Evolutionary conservation across 2,888 invertebrate genomes (phyloP).

Genomic region (Epinotia brunnichana): DNA sequence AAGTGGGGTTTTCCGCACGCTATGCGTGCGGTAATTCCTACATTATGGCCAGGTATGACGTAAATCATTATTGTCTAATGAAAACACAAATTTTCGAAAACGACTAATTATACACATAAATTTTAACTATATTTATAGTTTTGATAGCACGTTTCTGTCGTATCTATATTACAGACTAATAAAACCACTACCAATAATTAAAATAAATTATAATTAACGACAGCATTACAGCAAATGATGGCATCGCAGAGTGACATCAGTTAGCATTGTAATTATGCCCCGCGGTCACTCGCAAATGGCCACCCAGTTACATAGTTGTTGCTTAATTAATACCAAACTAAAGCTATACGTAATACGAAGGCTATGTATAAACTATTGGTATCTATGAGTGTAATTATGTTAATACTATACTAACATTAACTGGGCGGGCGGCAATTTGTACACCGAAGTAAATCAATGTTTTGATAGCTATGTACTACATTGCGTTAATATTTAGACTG

Average conservation of each 20-base stretch:
- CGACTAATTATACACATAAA: too few relatives aligned
- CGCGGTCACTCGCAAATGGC: constrained; percentile 36
- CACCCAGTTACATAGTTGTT: constrained; percentile 39
- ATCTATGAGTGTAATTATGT: constrained; percentile 24
- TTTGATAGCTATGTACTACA: neutral
- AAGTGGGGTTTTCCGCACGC: too few relatives aligned
- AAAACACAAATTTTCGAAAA: too few relatives aligned
- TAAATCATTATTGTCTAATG: too few relatives aligned
- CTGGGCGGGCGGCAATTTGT: constrained; percentile 24
- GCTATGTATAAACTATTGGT: constrained; percentile 6
- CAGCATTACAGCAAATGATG: constrained; percentile 28
- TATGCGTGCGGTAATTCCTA: too few relatives aligned
- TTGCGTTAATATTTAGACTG: neutral
- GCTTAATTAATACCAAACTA: constrained; percentile 41
- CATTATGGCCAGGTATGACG: too few relatives aligned
- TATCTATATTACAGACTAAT: too few relatives aligned
- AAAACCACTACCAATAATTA: neutral
- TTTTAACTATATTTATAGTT: too few relatives aligned
- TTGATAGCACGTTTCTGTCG: too few relatives aligned
- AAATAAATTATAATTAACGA: constrained; percentile 17
- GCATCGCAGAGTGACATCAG: constrained; percentile 26
- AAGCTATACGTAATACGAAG: constrained; percentile 1
- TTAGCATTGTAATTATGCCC: constrained; percentile 38
- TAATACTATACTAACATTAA: constrained; percentile 27
- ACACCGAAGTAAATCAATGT: neutral